Base-by-base conservation (phyloP, 2,797 vertebrate genomes). In the Lacerta agilis region DNA sequence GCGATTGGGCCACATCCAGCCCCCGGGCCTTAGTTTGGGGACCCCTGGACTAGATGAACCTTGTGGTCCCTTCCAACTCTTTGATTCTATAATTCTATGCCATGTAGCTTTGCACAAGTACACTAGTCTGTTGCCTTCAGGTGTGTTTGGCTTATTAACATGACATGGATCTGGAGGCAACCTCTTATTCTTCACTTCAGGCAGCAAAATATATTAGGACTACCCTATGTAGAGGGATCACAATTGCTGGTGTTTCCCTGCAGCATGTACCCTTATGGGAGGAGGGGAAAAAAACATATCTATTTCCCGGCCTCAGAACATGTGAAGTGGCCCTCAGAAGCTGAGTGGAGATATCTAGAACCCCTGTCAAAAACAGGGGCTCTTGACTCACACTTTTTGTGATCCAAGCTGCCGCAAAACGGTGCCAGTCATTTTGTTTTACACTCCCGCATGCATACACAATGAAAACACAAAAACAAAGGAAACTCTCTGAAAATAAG, bases 391-490 rank as follows among this genome's bases (percentile, higher is more conserved):
- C 25, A 49, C 38, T n/a, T 69, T 69, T 69, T 78, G n/a, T 10
- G 11, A 76, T 64, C 83, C 27, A 79, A 86, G n/a, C 13, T 79
- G 8, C 64, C 43, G 38, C 38, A 11, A 38, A 69, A 66, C 49
- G 0, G n/a, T 33, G 73, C 18, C 18, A 38, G 45, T 7, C 5
- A 73, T 61, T 80, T 72, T 36, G 43, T 73, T 17, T 78, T 49
- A 78, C 36, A 27, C 29, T 17, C 15, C 10, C 6, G n/a, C 5
- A 55, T 17, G 1, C 33, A 55, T 69, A 10, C 41, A 58, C 88
- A 89, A 88, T 86, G 88, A 87, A 64, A 91, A 86, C 85, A 92
- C 71, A 20, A 67, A 89, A 90, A 66, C 27, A 72, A 58, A 43
- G 61, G 86, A 25, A 61, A 89, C 77, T 55, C 10, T 79, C 5